Percentiles rank a stretch among this genome's conserved stretches.
Evolutionary conservation across 2,888 invertebrate genomes (phyloP).

Genomic region (Bursaphelenchus okinawaensis): DNA sequence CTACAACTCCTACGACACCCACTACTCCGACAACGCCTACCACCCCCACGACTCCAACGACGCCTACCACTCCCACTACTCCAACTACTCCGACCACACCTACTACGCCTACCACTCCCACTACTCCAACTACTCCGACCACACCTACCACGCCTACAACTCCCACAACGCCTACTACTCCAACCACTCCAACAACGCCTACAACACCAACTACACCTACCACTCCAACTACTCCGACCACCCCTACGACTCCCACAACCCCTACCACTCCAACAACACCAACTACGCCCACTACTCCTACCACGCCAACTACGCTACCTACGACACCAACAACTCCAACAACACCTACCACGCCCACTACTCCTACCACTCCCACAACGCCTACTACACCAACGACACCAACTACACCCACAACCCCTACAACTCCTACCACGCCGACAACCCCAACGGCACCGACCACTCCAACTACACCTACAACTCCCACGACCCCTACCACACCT

Average conservation of each 20-base stretch:
- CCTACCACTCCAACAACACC: neutral
- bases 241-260: neutral
- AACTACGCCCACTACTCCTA: neutral
- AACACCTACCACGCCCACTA: neutral
- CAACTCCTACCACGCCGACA: neutral
- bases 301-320: neutral
- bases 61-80: no score
- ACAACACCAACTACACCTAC: neutral
- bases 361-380: neutral
- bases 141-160: neutral
- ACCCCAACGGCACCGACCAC: neutral
- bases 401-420: neutral
- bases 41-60: no score
- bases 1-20: no score
- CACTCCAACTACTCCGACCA: neutral
- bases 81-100: no score
- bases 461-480: neutral
- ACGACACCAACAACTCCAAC: neutral
- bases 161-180: neutral
- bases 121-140: neutral
- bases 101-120: no score
- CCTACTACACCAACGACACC: neutral
- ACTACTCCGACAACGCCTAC: no score
- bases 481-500: neutral
- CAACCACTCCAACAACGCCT: neutral